Base-by-base conservation (phyloP, 2,797 vertebrate species). In the Etheostoma perlongum region DNA sequence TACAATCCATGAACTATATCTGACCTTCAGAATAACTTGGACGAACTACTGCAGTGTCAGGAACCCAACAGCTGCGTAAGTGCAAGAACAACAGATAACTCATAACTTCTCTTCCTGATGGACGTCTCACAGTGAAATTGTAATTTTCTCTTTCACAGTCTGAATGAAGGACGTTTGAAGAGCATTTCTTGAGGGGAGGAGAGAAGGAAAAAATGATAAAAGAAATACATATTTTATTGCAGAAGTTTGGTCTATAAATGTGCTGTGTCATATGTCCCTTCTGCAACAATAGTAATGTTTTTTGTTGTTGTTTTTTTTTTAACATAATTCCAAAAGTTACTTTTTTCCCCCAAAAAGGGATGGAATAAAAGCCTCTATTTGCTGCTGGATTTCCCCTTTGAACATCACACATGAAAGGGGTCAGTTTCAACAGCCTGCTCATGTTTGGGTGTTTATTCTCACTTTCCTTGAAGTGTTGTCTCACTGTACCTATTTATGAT, bases 391-490 rank as follows among this genome's bases (percentile, higher is more conserved):
- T 90, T 86, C 72, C 87, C 87, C 86, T 81, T 30, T 79, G 27
- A 81, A 49, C 40, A 23, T 4, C 47, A 54, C 47, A 79, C 52
- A 57, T 64, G 68, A 83, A 85, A 87, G 81, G 76, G 91, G 89
- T 90, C 82, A 74, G 60, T 73, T 83, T 83, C 86, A 84, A 59
- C 42, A 71, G 55, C 60, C 67, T 86, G 80, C 67, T 67, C 47
- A 60, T 83, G 84, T 88, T 87, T 79, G 85, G 74, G 86, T 90
- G 83, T 88, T 89, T 84, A 76, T 82, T 92, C 88, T 89, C 89
- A 87, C 86, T 92, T 94, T 94, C 93, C 87, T 83, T 93, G 89
- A 93, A 93, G 64, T 47, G 78, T 85, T 78, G 75, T 74, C 78
- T 90, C 86, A 85, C 82, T 81, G 85, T 88, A 88, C 69, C 86